Conservation (phyloP, 2,113 vertebrate genomes). For the Nettapus auritus region DNA sequence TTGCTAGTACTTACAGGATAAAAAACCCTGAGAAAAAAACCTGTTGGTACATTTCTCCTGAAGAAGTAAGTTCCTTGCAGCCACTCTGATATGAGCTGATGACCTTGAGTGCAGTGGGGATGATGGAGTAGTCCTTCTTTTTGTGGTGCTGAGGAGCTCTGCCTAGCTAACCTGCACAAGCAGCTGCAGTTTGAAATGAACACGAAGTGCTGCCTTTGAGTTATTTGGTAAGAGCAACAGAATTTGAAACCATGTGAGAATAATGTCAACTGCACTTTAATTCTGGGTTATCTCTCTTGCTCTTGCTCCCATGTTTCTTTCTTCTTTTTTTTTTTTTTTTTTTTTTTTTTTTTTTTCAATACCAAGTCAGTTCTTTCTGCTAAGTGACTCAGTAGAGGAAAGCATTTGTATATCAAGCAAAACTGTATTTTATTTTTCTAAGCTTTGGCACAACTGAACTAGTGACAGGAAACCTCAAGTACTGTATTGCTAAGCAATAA, state of each 20-base stretch:
- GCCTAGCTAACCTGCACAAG: not conserved
- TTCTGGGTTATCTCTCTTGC: not conserved
- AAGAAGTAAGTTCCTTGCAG: not conserved
- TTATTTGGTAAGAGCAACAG: not conserved
- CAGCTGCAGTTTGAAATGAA: not conserved
- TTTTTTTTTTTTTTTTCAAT: too few relatives aligned
- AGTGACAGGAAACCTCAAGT: constrained; percentile 57
- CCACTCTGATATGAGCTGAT: not conserved
- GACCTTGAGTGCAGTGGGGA: not conserved
- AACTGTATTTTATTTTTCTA: not conserved
- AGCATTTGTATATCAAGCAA: not conserved
- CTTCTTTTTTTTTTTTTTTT: too few relatives aligned
- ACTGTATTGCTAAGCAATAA: constrained; percentile 45
- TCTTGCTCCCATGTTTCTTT: not conserved
- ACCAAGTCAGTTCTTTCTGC: not conserved
- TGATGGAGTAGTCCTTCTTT: not conserved
- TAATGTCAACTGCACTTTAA: not conserved
- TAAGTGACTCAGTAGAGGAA: not conserved
- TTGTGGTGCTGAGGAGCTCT: not conserved
- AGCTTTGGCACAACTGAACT: not conserved
- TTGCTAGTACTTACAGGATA: not conserved
- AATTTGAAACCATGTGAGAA: not conserved
- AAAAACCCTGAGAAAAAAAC: not conserved
- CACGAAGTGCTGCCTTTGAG: not conserved
- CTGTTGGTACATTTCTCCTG: not conserved